Conservation (phyloP, 2,113 vertebrate species). For the Scalopus aquaticus region DNA sequence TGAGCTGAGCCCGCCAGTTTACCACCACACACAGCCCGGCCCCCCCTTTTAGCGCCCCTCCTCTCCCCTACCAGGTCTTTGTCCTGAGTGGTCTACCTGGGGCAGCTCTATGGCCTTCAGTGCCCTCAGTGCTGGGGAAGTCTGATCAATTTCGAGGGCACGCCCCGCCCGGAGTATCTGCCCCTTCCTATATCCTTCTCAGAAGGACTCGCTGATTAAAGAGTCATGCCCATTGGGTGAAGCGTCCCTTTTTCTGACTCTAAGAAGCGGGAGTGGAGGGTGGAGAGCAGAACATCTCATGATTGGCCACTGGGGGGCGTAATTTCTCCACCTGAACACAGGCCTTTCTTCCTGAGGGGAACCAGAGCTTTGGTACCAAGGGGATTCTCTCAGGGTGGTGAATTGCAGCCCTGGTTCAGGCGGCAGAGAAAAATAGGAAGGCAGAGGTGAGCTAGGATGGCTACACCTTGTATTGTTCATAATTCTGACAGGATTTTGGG, state of each 20-base stretch:
- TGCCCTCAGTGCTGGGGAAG: no score
- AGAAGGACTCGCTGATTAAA: not conserved
- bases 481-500: not conserved
- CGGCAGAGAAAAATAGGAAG: not conserved
- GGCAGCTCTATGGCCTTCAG: not conserved
- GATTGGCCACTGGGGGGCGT: not conserved
- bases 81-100: not conserved
- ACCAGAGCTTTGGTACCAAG: not conserved
- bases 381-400: no score
- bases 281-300: not conserved
- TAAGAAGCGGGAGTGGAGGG: no score
- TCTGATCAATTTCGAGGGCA: not conserved
- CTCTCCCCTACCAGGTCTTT: not conserved
- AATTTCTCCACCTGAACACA: not conserved
- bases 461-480: not conserved
- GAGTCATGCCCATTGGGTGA: fast-evolving
- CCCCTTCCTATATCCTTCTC: not conserved
- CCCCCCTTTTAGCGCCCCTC: not conserved
- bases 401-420: not conserved
- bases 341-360: not conserved
- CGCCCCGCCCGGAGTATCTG: not conserved
- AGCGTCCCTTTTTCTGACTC: not conserved
- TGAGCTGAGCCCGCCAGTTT: not conserved
- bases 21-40: not conserved
- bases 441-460: not conserved